Evolutionary conservation across 2,888 invertebrate genomes (phyloP), one percentile per base, ranked within the genome.

Genomic region (Sarcophaga subvicina): DNA sequence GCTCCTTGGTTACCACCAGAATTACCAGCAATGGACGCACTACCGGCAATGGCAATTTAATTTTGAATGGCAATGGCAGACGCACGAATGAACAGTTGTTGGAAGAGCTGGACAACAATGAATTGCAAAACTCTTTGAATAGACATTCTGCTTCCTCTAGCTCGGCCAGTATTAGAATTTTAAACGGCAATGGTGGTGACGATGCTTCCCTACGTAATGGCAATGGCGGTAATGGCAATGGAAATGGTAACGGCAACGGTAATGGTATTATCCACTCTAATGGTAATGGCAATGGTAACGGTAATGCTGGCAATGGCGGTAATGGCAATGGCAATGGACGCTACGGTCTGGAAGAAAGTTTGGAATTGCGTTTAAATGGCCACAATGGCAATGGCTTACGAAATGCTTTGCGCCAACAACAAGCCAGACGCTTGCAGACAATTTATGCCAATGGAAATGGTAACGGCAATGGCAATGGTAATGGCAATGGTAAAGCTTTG

Each of bases 11-110:
- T 8, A 82, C 89, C 2, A 89, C 89, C 20, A 88, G 88, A 78
- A 89, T 89, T 12, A 85, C 87, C 59, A 87, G 78, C 66, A 89
- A 89, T 67, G 90, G 90, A 0, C 85, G 90, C 3, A 91, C 76
- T 11, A 83, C 85, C 10, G 86, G 88, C 11, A 84, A 77, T 54
- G 87, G 85, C 25, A 86, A 86, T 12, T 70, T 91, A 0, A 71
- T 90, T 20, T 81, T 90, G 20, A 89, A 88, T 80, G 90, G 88
- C 5, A 81, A 83, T 62, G 84, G 83, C 27, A 75, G 84, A 73
- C 83, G 77, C 22, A 89, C 69, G 83, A 89, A 11, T 87, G 87
- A 91, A 6, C 91, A 91, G 88, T 89, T 90, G 37, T 85, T 91
- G 70, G 89, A 90, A 14, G 89, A 90, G 37, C 88, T 90, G 22